Conservation (phyloP, 2,113 vertebrate species). For the Tychaedon coryphoeus region DNA sequence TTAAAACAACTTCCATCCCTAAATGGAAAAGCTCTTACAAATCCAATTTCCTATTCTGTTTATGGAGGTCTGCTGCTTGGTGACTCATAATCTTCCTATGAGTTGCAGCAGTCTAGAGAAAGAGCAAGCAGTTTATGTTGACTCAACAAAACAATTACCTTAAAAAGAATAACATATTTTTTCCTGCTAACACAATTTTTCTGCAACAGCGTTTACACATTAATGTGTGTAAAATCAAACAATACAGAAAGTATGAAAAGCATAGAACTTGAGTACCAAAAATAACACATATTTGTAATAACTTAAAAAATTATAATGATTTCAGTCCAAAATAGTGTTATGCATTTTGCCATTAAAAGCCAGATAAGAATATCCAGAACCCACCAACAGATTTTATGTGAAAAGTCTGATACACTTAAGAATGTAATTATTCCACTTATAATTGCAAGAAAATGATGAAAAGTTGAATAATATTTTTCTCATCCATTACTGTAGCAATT, state of each 20-base stretch:
- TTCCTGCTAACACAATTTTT: neutral
- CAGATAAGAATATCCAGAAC: neutral
- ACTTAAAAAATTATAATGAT: neutral
- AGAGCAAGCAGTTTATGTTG: slow-evolving; percentile 25
- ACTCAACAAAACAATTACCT: neutral
- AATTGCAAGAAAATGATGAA: neutral
- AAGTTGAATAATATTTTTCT: neutral
- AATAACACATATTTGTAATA: neutral
- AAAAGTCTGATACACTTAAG: neutral
- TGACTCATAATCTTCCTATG: slow-evolving; percentile 7
- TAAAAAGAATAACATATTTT: neutral
- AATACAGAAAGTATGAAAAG: neutral
- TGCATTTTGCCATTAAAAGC: neutral
- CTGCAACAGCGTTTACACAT: neutral
- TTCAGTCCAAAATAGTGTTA: neutral
- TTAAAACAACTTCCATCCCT: neutral
- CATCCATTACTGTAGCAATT: neutral
- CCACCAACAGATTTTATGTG: neutral
- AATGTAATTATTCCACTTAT: neutral
- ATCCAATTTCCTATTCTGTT: slow-evolving; percentile 43
- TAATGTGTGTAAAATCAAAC: neutral
- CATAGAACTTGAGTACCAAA: neutral
- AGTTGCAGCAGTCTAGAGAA: neutral
- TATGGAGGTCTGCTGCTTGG: neutral
- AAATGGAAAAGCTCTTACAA: neutral